Conservation (phyloP, 2,797 vertebrate species). For the Spinibarbus caldwelli region DNA sequence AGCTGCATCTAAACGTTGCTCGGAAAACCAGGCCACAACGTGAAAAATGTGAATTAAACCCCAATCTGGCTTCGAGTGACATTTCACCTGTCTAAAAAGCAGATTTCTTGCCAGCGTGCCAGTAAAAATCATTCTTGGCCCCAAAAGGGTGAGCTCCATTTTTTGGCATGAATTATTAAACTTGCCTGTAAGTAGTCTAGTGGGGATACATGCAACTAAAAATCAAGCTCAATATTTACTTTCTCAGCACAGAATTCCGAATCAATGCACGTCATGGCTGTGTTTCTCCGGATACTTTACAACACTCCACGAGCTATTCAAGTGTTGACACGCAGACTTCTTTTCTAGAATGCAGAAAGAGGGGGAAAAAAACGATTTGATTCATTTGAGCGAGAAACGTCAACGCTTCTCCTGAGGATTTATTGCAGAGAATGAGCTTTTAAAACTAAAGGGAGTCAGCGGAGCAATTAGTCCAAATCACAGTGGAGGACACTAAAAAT, state of each 20-base stretch:
- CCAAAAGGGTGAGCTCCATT: slow-evolving; percentile 61
- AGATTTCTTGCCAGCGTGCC: slow-evolving; percentile 39
- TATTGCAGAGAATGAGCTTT: slow-evolving; percentile 87
- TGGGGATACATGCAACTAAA: slow-evolving; percentile 61
- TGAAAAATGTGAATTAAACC: slow-evolving; percentile 55
- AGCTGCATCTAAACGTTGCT: not conserved
- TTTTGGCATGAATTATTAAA: slow-evolving; percentile 67
- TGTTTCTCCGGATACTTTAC: slow-evolving; percentile 61
- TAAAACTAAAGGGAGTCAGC: slow-evolving; percentile 70
- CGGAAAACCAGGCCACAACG: slow-evolving; percentile 48
- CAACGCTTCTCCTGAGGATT: slow-evolving; percentile 82
- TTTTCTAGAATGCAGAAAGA: slow-evolving; percentile 71
- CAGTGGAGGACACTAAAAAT: slow-evolving; percentile 72
- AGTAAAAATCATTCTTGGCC: slow-evolving; percentile 41
- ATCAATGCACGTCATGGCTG: slow-evolving; percentile 58
- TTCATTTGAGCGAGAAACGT: slow-evolving; percentile 82
- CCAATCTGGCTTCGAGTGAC: slow-evolving; percentile 55
- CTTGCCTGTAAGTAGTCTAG: slow-evolving; percentile 59
- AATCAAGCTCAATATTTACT: slow-evolving; percentile 64
- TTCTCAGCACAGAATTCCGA: slow-evolving; percentile 54
- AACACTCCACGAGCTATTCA: slow-evolving; percentile 73
- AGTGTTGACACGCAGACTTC: slow-evolving; percentile 82
- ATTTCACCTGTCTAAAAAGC: slow-evolving; percentile 59
- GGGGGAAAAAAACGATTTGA: slow-evolving; percentile 4
- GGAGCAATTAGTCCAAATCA: slow-evolving; percentile 84